Conservation (phyloP, 2,797 vertebrate species). For the Cyprinella venusta region DNA sequence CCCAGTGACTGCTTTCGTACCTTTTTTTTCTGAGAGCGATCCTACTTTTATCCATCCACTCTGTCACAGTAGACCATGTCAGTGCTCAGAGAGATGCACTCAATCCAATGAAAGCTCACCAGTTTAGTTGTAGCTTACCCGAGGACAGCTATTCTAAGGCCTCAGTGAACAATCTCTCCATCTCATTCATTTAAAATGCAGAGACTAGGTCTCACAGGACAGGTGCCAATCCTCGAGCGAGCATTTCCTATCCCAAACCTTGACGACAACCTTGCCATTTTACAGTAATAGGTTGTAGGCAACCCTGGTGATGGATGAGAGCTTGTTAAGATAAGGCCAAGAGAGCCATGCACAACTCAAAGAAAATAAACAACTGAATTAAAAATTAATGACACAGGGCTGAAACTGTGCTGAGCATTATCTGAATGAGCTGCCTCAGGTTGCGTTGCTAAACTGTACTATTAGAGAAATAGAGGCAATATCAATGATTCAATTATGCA, state of each 20-base stretch:
- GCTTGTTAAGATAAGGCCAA: constrained; percentile 18
- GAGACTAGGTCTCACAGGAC: background rate
- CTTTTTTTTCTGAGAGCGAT: background rate
- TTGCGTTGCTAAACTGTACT: background rate
- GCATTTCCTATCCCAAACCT: constrained; percentile 12
- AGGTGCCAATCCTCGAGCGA: background rate
- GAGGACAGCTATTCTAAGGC: constrained; percentile 13
- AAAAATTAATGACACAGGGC: constrained; percentile 32
- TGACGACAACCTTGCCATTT: background rate
- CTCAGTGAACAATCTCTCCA: background rate
- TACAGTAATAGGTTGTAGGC: background rate
- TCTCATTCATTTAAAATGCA: constrained; percentile 41
- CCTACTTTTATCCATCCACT: background rate
- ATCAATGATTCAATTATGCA: constrained; percentile 33
- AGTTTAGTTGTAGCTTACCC: background rate
- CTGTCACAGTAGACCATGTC: background rate
- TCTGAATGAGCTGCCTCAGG: constrained; percentile 12
- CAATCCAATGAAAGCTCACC: background rate
- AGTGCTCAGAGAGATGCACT: background rate
- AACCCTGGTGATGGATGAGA: constrained; percentile 15
- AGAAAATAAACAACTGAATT: constrained; percentile 38
- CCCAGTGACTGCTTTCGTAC: too few relatives aligned
- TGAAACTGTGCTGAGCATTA: constrained; percentile 17
- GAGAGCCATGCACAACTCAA: constrained; percentile 6
- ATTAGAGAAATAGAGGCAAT: background rate